Base-by-base conservation (phyloP, 2,888 invertebrate genomes). In the Caenorhabditis auriculariae region DNA sequence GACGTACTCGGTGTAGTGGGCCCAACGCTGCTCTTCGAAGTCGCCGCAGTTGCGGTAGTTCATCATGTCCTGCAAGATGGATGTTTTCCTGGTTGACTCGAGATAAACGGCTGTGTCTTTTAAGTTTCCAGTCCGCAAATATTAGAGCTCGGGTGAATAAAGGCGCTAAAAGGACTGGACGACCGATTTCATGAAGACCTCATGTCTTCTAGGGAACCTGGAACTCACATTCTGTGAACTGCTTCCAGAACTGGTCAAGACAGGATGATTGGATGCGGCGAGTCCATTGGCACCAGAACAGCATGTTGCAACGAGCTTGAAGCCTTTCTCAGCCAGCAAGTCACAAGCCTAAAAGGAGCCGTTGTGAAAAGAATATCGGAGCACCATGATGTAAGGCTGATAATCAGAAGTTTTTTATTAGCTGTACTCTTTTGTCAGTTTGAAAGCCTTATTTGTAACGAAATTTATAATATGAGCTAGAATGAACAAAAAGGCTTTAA, bases 1-100 rank as follows among this genome's bases (percentile, higher is more conserved):
- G 70, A 95, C 91, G 84, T 95, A 98, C 87, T 96, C 98, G 87
- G 98, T 98, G 88, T 98, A 98, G 84, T 98, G 98, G 84, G 95
- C 94, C 98, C 98, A 98, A 83, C 94, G 91, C 83, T 93, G 93
- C 84, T 98, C 98, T 84, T 98, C 98, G 24, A 91, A 89, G 84
- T 98, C 96, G 68, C 93, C 91, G 38, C 95, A 74, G 51, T 78
- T 77, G 19, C 80, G 74, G 41, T 69, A 67, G 47, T 74, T 77
- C 71, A 78, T 75, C n/a, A 74, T 61, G 27, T 78, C 78, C 76
- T 75, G 49, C 6, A 69, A 60, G 4, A 12, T 26, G 28, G 15
- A 21, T 23, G n/a, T 3, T 27, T n/a, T 29, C 17, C 29, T 46
- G 17, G 3, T 23, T 2, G 39, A 32, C 51, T 49, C 45, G 27